Percentiles rank a stretch among this genome's conserved stretches.
These are phyloP conservation scores for Tiliacea aurago DNA, from an alignment of 2,888 invertebrate genomes.

Conservation along the genomic window DNA sequence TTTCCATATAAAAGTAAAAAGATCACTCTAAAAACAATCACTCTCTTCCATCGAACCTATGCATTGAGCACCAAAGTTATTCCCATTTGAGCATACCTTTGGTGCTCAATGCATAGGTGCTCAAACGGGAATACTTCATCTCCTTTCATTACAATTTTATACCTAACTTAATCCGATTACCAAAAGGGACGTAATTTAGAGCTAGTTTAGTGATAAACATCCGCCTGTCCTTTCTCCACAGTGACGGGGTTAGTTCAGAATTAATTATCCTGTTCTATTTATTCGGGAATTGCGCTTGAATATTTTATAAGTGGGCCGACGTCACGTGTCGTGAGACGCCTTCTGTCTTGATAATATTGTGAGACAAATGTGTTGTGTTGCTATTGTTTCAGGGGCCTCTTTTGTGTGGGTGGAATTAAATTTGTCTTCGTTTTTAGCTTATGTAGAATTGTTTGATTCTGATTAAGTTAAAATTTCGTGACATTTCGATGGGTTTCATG, in stretches of 20 bases:
- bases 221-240: constrained; percentile 30
- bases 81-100: no score
- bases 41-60: no score
- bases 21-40: no score
- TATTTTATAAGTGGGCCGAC: constrained; percentile 58
- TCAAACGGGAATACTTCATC: no score
- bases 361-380: constrained; percentile 8
- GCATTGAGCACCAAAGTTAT: no score
- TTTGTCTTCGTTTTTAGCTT: neutral
- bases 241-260: constrained; percentile 58
- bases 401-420: neutral
- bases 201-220: constrained; percentile 59
- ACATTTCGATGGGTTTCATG: neutral
- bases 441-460: neutral
- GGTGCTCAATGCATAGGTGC: no score
- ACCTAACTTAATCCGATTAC: constrained; percentile 37
- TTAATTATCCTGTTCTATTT: constrained; percentile 63
- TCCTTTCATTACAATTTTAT: constrained; percentile 40
- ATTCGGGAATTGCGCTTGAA: constrained; percentile 58
- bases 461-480: neutral
- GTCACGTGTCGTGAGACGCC: constrained; percentile 29
- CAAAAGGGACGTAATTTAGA: constrained; percentile 34
- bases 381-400: neutral
- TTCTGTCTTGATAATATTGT: constrained; percentile 43
- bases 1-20: no score